Conservation (phyloP, 2,888 invertebrate species). For the Daptonema setosum region DNA sequence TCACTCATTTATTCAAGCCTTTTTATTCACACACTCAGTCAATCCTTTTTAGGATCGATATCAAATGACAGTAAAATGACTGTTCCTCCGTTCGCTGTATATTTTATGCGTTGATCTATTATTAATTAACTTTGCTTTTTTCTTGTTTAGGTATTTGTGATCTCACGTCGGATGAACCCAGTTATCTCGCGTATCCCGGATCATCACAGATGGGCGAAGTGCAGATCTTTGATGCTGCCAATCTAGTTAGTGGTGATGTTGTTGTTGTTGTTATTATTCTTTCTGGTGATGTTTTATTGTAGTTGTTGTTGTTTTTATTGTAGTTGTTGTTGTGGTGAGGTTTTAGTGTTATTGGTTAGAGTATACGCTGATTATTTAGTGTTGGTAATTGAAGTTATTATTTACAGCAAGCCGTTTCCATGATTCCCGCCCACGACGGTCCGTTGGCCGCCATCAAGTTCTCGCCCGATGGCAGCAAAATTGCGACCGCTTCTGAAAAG, state of each 20-base stretch:
- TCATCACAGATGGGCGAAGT: constrained; percentile 78
- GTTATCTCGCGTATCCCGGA: constrained; percentile 87
- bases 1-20: constrained; percentile 34
- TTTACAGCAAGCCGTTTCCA: constrained; percentile 65
- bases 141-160: constrained; percentile 13
- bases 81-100: too few species aligned
- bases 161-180: constrained; percentile 44
- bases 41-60: too few species aligned
- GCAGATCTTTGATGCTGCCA: constrained; percentile 76
- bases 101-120: not conserved
- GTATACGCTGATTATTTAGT: too few species aligned
- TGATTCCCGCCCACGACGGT: constrained; percentile 87
- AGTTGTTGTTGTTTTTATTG: not conserved
- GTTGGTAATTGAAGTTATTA: too few species aligned
- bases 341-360: not conserved
- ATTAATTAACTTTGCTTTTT: not conserved
- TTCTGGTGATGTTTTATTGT: not conserved
- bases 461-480: constrained; percentile 50
- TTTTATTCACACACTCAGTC: too few species aligned
- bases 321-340: not conserved
- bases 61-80: too few species aligned
- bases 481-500: constrained; percentile 37
- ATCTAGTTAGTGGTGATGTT: constrained; percentile 42
- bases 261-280: not conserved
- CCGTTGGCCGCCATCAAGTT: constrained; percentile 84